Conservation (phyloP, 2,888 invertebrate genomes). For the Macrosoma leucophasiata region DNA sequence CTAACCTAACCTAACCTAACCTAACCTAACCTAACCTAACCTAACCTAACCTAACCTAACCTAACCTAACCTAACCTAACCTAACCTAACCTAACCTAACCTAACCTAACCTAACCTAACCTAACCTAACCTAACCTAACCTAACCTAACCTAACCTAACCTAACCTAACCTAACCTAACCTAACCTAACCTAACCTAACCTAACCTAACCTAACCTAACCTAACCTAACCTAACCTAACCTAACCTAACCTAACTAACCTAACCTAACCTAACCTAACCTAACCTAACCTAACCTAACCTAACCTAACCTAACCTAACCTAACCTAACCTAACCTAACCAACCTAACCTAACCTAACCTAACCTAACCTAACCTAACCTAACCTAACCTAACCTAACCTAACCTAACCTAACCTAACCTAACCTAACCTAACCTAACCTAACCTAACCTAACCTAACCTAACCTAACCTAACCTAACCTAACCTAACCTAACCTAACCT, state of each 20-base stretch:
- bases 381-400: conserved; percentile 25
- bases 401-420: conserved; percentile 28
- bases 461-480: conserved; percentile 22
- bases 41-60: conserved; percentile 30
- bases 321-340: conserved; percentile 28
- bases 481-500: conserved; percentile 24
- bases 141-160: conserved; percentile 17
- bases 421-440: conserved; percentile 30
- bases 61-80: conserved; percentile 30
- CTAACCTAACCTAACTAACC: too few species aligned
- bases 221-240: conserved; percentile 21
- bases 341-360: conserved; percentile 30
- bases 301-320: conserved; percentile 16
- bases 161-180: conserved; percentile 19
- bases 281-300: conserved; percentile 24
- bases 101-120: conserved; percentile 28
- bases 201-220: conserved; percentile 24
- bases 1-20: conserved; percentile 24
- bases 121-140: conserved; percentile 28
- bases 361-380: conserved; percentile 27
- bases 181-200: conserved; percentile 20
- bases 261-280: conserved; percentile 22
- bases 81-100: conserved; percentile 29
- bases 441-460: conserved; percentile 27
- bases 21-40: conserved; percentile 30